Evolutionary conservation across 2,113 vertebrate species (phyloP), one percentile per base, ranked within the genome.

Genomic region (Conger conger): DNA sequence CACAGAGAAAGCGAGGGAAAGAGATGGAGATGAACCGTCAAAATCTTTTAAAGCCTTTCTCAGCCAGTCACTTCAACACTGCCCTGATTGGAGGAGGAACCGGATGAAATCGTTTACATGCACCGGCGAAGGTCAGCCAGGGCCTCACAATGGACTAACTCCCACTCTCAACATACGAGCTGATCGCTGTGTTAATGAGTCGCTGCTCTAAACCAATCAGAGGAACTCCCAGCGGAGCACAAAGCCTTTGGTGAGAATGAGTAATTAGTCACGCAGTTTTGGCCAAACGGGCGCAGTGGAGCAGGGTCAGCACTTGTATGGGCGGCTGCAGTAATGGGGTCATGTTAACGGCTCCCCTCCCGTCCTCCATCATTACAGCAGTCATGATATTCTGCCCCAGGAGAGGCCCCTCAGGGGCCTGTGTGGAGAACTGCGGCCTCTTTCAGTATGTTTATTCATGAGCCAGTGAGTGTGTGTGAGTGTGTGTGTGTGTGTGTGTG

Each of bases 1-100:
- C 8, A 50, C 9, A 50, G 7, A 50, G 45, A 50, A 4, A 23
- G 3, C 23, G 18, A 60, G 88, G 82, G n/a, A 87, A 36, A 84
- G 7, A 73, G 18, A 76, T 27, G 33, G 38, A 82, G 38, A 42
- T 50, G 63, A n/a, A 83, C 30, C 76, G 37, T 37, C 15, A 45
- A 81, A 54, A n/a, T n/a, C 13, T n/a, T 7, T 23, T 53, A 79
- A 38, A 45, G 81, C 35, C 42, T 36, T 76, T 54, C 40, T 77
- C 15, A 54, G 40, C 36, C 45, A 78, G 60, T 33, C 42, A 42
- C 3, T 73, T 3, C 20, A 76, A 33, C 9, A 33, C 23, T 33
- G 68, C 5, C 68, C n/a, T 30, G 68, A 73, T 8, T 42, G n/a
- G 4, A 81, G 11, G 18, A 60, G 11, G 27, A 2, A 63, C 2